These are phyloP conservation scores for Agrotis puta DNA, from an alignment of 2,888 invertebrate species.

Conservation along the genomic window DNA sequence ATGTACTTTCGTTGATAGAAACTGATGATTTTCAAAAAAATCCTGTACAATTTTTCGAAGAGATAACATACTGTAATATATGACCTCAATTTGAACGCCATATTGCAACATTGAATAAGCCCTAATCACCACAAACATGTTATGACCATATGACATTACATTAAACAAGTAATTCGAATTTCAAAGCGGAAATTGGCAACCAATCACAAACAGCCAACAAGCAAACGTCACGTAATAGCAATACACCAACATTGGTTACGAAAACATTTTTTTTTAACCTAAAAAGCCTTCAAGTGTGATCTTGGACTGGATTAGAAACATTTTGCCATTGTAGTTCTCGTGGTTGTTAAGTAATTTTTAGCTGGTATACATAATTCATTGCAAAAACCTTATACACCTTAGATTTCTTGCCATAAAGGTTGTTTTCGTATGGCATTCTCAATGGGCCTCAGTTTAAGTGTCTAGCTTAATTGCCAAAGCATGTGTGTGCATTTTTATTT, in stretches of 20 bases:
- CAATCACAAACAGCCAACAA: slow-evolving; percentile 37
- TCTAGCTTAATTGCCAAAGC: slow-evolving; percentile 66
- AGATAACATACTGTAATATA: not conserved
- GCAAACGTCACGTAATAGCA: slow-evolving; percentile 47
- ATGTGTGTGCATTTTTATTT: slow-evolving; percentile 67
- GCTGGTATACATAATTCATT: slow-evolving; percentile 69
- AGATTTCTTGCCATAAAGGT: slow-evolving; percentile 22
- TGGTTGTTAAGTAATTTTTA: slow-evolving; percentile 63
- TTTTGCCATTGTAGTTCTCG: slow-evolving; percentile 62
- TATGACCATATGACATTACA: slow-evolving; percentile 20
- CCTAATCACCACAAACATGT: slow-evolving; percentile 21
- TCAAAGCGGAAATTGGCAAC: slow-evolving; percentile 57
- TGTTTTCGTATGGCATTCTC: slow-evolving; percentile 44
- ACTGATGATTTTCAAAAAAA: not conserved
- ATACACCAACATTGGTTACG: slow-evolving; percentile 53
- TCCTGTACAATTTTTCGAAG: not conserved
- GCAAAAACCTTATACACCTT: slow-evolving; percentile 30
- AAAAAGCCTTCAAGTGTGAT: slow-evolving; percentile 71
- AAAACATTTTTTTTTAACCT: slow-evolving; percentile 54
- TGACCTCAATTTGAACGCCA: not conserved
- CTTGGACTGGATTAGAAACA: slow-evolving; percentile 74
- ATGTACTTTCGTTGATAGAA: not conserved
- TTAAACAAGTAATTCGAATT: slow-evolving; percentile 44
- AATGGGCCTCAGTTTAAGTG: slow-evolving; percentile 51
- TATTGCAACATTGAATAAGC: slow-evolving; percentile 32